A percentile compares a stretch with the other conserved stretches of the same genome.
Evolutionary conservation across 2,797 vertebrate species (phyloP).

Genomic region (Sorex maritimensis): DNA sequence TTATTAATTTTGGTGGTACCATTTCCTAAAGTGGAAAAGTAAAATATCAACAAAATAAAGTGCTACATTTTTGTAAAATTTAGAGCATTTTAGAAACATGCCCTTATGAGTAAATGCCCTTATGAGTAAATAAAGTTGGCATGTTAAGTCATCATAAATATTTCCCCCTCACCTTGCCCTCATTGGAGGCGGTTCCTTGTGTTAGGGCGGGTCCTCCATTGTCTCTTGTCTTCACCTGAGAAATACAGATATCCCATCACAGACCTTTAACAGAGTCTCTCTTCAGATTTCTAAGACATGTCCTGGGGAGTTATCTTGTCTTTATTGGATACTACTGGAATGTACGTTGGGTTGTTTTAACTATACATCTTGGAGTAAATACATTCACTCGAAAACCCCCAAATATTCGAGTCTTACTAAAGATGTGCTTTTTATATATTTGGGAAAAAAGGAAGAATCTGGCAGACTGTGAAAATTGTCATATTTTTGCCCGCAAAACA

Average conservation of each 20-base stretch:
- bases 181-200: neutral
- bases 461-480: neutral
- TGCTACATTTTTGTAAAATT: conserved; percentile 45
- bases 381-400: neutral
- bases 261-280: neutral
- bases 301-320: neutral
- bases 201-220: neutral
- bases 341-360: neutral
- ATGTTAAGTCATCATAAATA: neutral
- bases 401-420: neutral
- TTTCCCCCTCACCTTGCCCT: neutral
- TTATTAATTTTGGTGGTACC: neutral
- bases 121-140: conserved; percentile 12
- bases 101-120: neutral
- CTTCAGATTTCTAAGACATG: conserved; percentile 21
- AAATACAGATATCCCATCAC: neutral
- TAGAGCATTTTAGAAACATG: conserved; percentile 1
- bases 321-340: neutral
- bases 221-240: neutral
- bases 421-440: conserved; percentile 13
- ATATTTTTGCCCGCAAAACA: neutral
- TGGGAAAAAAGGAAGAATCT: conserved; percentile 25
- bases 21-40: conserved; percentile 40
- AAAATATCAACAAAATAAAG: neutral
- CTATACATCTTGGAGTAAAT: neutral